These are phyloP conservation scores for Villa cingulata DNA, from an alignment of 2,888 invertebrate genomes.

Conservation along the genomic window DNA sequence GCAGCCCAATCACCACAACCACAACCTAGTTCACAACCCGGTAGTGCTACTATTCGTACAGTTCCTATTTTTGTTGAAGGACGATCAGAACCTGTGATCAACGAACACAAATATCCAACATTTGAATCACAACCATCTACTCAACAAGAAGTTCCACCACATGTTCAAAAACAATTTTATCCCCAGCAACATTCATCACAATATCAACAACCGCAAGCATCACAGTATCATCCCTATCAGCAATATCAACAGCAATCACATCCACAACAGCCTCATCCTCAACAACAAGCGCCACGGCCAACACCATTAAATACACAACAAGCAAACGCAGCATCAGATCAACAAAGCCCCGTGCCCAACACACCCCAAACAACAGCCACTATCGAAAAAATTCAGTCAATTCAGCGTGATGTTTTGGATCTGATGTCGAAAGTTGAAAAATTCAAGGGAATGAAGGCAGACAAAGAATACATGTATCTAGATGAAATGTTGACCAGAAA, in stretches of 20 bases:
- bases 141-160: conserved; percentile 28
- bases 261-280: background rate
- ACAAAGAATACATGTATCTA: conserved; percentile 66
- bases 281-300: conserved; percentile 18
- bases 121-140: conserved; percentile 17
- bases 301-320: conserved; percentile 23
- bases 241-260: conserved; percentile 20
- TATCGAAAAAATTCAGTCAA: conserved; percentile 61
- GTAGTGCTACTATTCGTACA: conserved; percentile 48
- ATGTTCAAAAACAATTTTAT: conserved; percentile 24
- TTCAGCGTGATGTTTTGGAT: conserved; percentile 67
- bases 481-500: conserved; percentile 94
- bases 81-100: conserved; percentile 55
- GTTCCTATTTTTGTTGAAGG: conserved; percentile 85
- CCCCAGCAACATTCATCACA: conserved; percentile 21
- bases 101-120: conserved; percentile 15
- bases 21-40: conserved; percentile 27
- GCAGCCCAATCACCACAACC: conserved; percentile 18
- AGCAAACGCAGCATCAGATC: background rate
- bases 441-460: conserved; percentile 51
- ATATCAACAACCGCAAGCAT: conserved; percentile 17
- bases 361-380: conserved; percentile 46
- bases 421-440: conserved; percentile 62
- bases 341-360: conserved; percentile 6
- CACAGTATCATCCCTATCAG: conserved; percentile 29